Percentiles rank a stretch among this genome's conserved stretches.
phyloP scores from a whole-genome alignment of 2,888 invertebrate species.

The Petrolisthes cinctipes region DNA sequence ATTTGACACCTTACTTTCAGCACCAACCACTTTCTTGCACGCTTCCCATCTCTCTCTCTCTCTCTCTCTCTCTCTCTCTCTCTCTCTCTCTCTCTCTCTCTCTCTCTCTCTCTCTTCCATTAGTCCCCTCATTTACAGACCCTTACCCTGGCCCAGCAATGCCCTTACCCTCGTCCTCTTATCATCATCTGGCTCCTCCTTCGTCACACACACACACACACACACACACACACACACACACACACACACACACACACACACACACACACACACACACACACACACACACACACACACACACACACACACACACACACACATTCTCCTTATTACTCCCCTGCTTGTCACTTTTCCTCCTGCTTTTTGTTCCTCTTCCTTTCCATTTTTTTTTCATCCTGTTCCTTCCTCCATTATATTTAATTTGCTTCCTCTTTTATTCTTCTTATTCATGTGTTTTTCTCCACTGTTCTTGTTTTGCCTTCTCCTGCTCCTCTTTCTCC shows the following conservation, averaged over 20 bases:
- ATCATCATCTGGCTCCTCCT: background rate
- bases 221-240: conserved; percentile 29
- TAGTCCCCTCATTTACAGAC: background rate
- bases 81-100: background rate
- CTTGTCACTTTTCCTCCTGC: background rate
- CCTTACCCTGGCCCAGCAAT: background rate
- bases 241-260: conserved; percentile 33
- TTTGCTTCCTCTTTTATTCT: background rate
- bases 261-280: conserved; percentile 27
- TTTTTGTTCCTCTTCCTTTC: background rate
- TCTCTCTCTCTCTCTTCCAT: background rate
- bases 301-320: conserved; percentile 24
- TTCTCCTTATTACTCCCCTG: background rate
- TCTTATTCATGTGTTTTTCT: background rate
- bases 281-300: conserved; percentile 33
- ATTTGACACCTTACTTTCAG: background rate
- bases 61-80: background rate
- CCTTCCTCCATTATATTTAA: no score
- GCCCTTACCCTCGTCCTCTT: background rate
- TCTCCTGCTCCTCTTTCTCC: background rate
- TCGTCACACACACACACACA: conserved; percentile 2
- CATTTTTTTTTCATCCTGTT: background rate
- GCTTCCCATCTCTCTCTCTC: background rate
- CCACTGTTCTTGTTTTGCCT: background rate
- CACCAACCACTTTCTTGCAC: background rate